These are phyloP conservation scores for Cotesia congregata DNA, from an alignment of 2,888 invertebrate species.

Conservation along the genomic window DNA sequence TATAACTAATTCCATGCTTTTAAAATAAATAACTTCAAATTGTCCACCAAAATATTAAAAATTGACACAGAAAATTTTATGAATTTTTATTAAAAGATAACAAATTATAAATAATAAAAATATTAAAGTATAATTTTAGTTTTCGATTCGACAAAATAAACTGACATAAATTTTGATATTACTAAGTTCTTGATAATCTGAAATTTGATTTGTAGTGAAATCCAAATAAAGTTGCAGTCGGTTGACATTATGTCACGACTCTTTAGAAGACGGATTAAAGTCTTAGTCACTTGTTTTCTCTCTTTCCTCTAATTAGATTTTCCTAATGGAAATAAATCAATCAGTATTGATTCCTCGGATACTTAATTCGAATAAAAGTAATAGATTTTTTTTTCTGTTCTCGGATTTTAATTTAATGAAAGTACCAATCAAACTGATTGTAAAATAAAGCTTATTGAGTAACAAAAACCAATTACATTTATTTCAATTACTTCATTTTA, in stretches of 20 bases:
- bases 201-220: background rate
- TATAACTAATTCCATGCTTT: too few species aligned
- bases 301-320: background rate
- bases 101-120: too few species aligned
- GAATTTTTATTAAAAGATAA: too few species aligned
- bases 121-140: too few species aligned
- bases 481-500: background rate
- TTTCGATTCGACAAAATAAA: too few species aligned
- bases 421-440: background rate
- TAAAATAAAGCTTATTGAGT: slow-evolving; percentile 16
- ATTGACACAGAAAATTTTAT: too few species aligned
- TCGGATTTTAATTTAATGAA: slow-evolving; percentile 15
- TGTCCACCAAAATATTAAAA: too few species aligned
- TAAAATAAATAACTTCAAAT: too few species aligned
- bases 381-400: slow-evolving; percentile 14
- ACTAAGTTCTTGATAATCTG: background rate
- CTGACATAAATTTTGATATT: background rate
- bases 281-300: background rate
- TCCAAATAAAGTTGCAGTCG: background rate
- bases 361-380: background rate
- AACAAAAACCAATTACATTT: background rate
- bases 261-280: background rate
- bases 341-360: background rate
- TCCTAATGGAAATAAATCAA: background rate
- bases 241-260: background rate